Evolutionary conservation across 2,797 vertebrate species (phyloP).

Genomic region (Acropternis orthonyx): DNA sequence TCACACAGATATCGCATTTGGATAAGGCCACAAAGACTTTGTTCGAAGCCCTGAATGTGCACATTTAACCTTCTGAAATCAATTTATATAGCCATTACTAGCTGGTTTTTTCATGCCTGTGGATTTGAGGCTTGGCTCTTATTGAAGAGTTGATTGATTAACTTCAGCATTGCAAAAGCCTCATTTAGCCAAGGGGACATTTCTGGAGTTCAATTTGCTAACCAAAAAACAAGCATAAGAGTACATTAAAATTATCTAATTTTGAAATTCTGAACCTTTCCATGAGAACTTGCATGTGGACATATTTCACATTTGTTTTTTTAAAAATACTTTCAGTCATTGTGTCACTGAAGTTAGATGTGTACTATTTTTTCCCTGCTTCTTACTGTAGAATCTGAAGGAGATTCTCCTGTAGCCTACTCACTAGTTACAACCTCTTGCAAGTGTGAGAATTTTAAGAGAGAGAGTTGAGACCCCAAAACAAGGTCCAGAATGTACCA

Average conservation of each 20-base stretch:
- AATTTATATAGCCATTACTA: conserved; percentile 30
- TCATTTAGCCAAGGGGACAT: conserved; percentile 19
- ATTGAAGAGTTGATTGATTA: conserved; percentile 49
- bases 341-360: neutral
- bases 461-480: neutral
- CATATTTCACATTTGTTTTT: neutral
- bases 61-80: conserved; percentile 61
- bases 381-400: neutral
- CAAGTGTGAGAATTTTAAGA: neutral
- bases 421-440: neutral
- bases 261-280: neutral
- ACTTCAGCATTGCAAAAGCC: conserved; percentile 27
- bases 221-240: neutral
- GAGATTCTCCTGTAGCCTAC: neutral
- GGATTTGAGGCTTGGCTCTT: conserved; percentile 59
- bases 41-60: conserved; percentile 18
- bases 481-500: neutral
- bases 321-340: neutral
- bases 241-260: conserved; percentile 14
- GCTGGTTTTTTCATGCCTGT: conserved; percentile 25
- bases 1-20: conserved; percentile 11
- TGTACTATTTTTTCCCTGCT: rapidly evolving
- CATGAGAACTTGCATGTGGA: neutral
- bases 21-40: neutral
- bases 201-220: conserved; percentile 19